Evolutionary conservation across 2,797 vertebrate genomes (phyloP), one percentile per base, ranked within the genome.

Genomic region (Scarus forsteni): DNA sequence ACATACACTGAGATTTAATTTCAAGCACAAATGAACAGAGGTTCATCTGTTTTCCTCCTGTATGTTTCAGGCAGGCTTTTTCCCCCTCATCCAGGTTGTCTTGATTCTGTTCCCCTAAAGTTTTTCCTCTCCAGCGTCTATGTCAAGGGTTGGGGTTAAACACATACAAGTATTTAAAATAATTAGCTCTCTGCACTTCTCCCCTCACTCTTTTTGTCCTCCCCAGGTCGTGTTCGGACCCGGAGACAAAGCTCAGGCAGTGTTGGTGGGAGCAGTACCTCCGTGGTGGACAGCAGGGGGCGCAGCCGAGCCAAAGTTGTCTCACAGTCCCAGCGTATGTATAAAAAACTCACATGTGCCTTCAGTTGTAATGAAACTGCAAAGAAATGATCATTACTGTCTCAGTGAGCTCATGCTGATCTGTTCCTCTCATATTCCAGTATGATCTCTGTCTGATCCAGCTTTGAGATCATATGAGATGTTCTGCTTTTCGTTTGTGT

Each of bases 251-350:
- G 97, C 87, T 97, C 98, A 0, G 97, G 97, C 84, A 98, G 94
- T 14, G 75, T 94, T 66, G 95, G 93, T 13, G 95, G 94, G 0
- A 85, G 94, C 57, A 94, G 91, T 77, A 85, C 95, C 0, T 92
- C 95, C 0, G 93, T 96, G 73, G 94, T 95, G 6, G 98, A 99
- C 72, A 98, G 91, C 48, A 95, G 98, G 66, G 98, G 98, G 60
- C 96, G 98, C 44, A 99, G 97, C 86, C 94, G 98, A 46, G 97
- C 98, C 77, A 99, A 99, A 95, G 96, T 97, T 3, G 97, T 98
- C 53, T 99, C 98, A 13, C 98, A 99, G 88, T 99, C 98, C 49
- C 98, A 99, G 90, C 98, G 98, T 99, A 92, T 74, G 95, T 94
- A 68, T 3, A 69, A 8, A 42, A 45, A 51, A 27, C 16, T 0